Base-by-base conservation (phyloP, 2,113 vertebrate species). In the Hyperopisus bebe region DNA sequence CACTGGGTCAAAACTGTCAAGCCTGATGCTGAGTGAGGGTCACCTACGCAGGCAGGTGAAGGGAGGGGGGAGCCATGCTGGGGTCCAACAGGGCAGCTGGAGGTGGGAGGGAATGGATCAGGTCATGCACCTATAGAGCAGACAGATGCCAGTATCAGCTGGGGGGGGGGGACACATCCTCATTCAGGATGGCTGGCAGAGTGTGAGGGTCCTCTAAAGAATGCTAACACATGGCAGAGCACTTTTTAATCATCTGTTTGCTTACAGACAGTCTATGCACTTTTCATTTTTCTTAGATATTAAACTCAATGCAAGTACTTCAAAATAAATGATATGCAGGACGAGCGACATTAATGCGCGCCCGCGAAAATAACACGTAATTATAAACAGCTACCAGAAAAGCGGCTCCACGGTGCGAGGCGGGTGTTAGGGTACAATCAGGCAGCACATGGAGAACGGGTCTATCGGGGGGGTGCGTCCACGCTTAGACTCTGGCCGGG, bases 11-110 rank as follows among this genome's bases (percentile, higher is more conserved):
- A 95, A 70, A 31, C 62, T 95, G 95, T 91, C 39, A 92, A 93
- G 94, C 93, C 93, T 94, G 94, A 95, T 94, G 94, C 95, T 95
- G 95, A 94, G 94, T 91, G 92, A 91, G 93, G 95, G 95, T 94
- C 95, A 95, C 93, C 95, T 95, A 95, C 94, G 94, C 94, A 95
- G 94, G 92, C 92, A 92, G 91, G 92, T 86, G 92, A 94, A 95
- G 42, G 39, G 47, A 90, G 84, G 70, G 27, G 91, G 88, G 85
- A 17, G 50, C 47, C 90, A 8, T 11, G n/a, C 74, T 55, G 47
- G 86, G 91, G 83, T 91, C 58, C 86, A 53, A 53, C 74, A 88
- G 88, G 90, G 92, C 91, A 91, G 91, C 62, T 82, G 24, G 77
- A 21, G 77, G 77, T 21, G 17, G 77, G 39, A 21, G 77, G 77